phyloP scores from a whole-genome alignment of 2,888 invertebrate genomes.

The Diarsia brunnea region DNA sequence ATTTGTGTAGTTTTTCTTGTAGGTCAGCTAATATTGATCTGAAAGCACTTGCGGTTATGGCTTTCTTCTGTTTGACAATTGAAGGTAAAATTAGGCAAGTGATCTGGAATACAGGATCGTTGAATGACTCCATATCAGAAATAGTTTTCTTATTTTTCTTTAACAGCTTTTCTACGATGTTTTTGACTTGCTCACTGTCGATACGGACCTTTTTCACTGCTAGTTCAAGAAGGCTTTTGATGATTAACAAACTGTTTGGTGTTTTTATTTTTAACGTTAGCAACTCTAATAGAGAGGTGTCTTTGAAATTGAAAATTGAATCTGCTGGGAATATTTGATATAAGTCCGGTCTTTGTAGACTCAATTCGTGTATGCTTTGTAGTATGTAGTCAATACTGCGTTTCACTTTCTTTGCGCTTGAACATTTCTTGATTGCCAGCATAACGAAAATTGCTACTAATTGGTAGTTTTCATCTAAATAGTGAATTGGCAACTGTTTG shows the following conservation, averaged over 20 bases:
- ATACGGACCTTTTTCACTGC: conserved; percentile 84
- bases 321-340: conserved; percentile 83
- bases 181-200: conserved; percentile 82
- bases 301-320: conserved; percentile 81
- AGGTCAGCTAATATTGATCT: conserved; percentile 84
- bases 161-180: conserved; percentile 80
- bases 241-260: conserved; percentile 76
- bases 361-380: conserved; percentile 83
- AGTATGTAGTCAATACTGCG: conserved; percentile 78
- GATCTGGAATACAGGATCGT: conserved; percentile 84
- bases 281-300: conserved; percentile 77
- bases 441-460: conserved; percentile 81
- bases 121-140: conserved; percentile 79
- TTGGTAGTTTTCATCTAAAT: conserved; percentile 85
- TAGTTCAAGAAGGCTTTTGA: conserved; percentile 81
- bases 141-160: conserved; percentile 73
- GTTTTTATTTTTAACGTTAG: conserved; percentile 82
- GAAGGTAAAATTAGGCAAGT: conserved; percentile 83
- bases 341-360: conserved; percentile 83
- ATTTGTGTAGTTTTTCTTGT: conserved; percentile 84
- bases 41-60: conserved; percentile 80
- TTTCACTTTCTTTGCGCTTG: conserved; percentile 79
- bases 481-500: conserved; percentile 79
- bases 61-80: conserved; percentile 84
- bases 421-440: conserved; percentile 81